Evolutionary conservation across 2,888 invertebrate species (phyloP), one percentile per base, ranked within the genome.

Genomic region (Lasioglossum malachurum): DNA sequence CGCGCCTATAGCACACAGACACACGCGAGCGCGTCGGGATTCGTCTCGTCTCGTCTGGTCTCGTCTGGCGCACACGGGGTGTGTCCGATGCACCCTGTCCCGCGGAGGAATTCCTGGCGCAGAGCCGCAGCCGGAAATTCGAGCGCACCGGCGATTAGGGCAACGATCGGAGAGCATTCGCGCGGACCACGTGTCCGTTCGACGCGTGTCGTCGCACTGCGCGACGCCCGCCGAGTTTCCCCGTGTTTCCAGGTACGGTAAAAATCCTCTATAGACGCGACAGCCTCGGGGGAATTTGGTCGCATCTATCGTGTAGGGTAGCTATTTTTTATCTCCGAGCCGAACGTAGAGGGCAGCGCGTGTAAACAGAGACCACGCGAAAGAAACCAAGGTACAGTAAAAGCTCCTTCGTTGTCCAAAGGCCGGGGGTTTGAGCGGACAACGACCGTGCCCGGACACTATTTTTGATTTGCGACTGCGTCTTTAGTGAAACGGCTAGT

Each of bases 81-180:
- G 85, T 84, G 85, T 84, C 85, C 41, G 76, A 79, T 84, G 84
- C 85, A 75, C 57, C 71, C 67, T 76, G 84, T 64, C 78, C 79
- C 77, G 67, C 14, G 44, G 27, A 77, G 78, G 76, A 78, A 75
- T 86, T 86, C 46, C 83, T 69, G 53, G 64, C 53, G 35, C 57
- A 72, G 79, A n/a, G 72, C n/a, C 38, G 16, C n/a, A 41, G 0
- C 23, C 23, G 60, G 41, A 73, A 80, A 80, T 46, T 60, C 46
- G 79, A 12, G 31, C 49, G 69, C 31, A 5, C 38, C 71, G 23
- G 10, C 44, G n/a, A 46, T 46, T 31, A 4, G 73, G 31, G 46
- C 67, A 35, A 23, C 67, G 67, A 35, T 67, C 67, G 35, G 31
- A 5, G 64, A 16, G 64, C 31, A 64, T 2, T 31, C 16, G 64